A percentile compares a stretch with the other conserved stretches of the same genome.
phyloP scores from a whole-genome alignment of 2,888 invertebrate genomes.

The Coecobrya sp. region DNA sequence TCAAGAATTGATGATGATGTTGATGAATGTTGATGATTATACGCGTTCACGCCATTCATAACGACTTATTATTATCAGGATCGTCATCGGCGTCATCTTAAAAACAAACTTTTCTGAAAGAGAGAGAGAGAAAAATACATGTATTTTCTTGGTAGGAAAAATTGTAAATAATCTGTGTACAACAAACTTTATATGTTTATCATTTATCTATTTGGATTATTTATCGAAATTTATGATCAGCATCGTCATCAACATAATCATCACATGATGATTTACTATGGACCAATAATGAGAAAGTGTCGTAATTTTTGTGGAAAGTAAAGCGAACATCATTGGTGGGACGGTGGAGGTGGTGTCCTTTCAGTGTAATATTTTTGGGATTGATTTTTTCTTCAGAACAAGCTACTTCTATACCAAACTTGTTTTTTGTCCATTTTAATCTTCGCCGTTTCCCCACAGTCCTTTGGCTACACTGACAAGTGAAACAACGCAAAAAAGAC shows the following conservation, averaged over 20 bases:
- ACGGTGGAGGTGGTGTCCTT: conserved; percentile 61
- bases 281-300: conserved; percentile 50
- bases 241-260: conserved; percentile 16
- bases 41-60: conserved; percentile 29
- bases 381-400: background rate
- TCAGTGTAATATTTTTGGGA: background rate
- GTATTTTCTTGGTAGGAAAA: background rate
- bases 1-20: background rate
- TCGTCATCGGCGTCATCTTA: conserved; percentile 8
- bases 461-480: background rate
- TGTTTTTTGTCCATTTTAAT: background rate
- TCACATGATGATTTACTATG: conserved; percentile 53
- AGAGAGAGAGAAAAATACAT: background rate
- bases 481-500: background rate
- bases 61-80: background rate
- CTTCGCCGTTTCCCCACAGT: background rate
- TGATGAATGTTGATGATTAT: conserved; percentile 2
- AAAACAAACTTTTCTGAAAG: conserved; percentile 24
- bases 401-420: background rate
- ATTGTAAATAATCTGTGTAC: background rate
- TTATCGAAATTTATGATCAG: conserved; percentile 8
- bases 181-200: background rate
- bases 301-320: conserved; percentile 35
- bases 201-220: conserved; percentile 24
- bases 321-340: conserved; percentile 45